Conservation (phyloP, 2,113 vertebrate genomes). For the Nettapus auritus region DNA sequence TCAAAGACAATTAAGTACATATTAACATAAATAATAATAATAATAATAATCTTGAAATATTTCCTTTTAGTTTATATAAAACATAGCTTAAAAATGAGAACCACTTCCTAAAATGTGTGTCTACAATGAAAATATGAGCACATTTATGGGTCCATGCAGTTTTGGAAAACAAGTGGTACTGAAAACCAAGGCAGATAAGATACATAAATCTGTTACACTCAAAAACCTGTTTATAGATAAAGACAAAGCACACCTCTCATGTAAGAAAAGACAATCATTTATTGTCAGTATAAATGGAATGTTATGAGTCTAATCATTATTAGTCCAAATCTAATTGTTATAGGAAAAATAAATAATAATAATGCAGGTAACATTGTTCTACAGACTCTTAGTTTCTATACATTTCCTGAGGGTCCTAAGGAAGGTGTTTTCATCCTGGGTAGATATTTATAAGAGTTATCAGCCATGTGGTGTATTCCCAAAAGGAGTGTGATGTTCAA, state of each 20-base stretch:
- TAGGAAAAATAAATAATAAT: background rate
- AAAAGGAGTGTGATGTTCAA: background rate
- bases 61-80: background rate
- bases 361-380: background rate
- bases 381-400: background rate
- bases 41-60: background rate
- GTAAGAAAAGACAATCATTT: background rate
- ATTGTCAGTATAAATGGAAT: background rate
- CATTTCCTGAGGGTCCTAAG: background rate
- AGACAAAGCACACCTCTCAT: background rate
- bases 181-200: background rate
- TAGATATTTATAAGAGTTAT: background rate
- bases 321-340: background rate
- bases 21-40: background rate
- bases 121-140: background rate
- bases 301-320: background rate
- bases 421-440: background rate
- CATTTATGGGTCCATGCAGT: background rate
- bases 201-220: background rate
- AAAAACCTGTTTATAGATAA: background rate
- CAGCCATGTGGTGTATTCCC: background rate
- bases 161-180: background rate
- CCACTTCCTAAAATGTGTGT: rapidly evolving
- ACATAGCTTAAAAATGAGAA: background rate
- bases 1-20: background rate